Percentiles rank a stretch among this genome's conserved stretches.
These are phyloP conservation scores for Kryptolebias marmoratus DNA, from an alignment of 2,113 vertebrate genomes.

Conservation along the genomic window DNA sequence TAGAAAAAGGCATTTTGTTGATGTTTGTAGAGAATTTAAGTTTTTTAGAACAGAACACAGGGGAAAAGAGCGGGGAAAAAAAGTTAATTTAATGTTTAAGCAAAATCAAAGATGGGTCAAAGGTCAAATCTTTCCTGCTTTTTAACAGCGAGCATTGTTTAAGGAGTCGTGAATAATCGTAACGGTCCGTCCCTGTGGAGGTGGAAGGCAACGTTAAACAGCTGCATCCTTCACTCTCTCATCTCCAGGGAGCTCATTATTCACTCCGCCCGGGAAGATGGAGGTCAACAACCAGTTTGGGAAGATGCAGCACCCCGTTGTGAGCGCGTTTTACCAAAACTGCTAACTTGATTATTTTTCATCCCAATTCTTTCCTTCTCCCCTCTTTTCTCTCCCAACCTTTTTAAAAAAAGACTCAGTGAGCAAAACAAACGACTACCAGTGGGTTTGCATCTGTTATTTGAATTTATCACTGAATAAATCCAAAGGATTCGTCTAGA, in stretches of 20 bases:
- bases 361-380: background rate
- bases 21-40: background rate
- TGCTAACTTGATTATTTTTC: conserved; percentile 11
- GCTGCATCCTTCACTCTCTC: conserved; percentile 39
- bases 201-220: conserved; percentile 57
- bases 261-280: conserved; percentile 33
- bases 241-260: conserved; percentile 73
- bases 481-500: conserved; percentile 38
- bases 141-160: background rate
- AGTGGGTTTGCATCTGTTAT: conserved; percentile 9
- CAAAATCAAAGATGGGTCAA: conserved; percentile 42
- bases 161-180: conserved; percentile 50
- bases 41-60: conserved; percentile 12
- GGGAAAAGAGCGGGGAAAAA: conserved; percentile 18
- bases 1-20: background rate
- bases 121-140: conserved; percentile 54
- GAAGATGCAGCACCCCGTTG: conserved; percentile 44
- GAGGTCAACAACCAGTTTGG: conserved; percentile 69
- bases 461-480: conserved; percentile 33
- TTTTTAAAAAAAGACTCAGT: conserved; percentile 1
- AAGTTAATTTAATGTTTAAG: conserved; percentile 41
- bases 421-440: background rate
- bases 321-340: conserved; percentile 51
- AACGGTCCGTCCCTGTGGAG: conserved; percentile 29
- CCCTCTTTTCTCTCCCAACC: background rate